These are phyloP conservation scores for Datnioides undecimradiatus DNA, from an alignment of 2,113 vertebrate genomes.

Conservation along the genomic window DNA sequence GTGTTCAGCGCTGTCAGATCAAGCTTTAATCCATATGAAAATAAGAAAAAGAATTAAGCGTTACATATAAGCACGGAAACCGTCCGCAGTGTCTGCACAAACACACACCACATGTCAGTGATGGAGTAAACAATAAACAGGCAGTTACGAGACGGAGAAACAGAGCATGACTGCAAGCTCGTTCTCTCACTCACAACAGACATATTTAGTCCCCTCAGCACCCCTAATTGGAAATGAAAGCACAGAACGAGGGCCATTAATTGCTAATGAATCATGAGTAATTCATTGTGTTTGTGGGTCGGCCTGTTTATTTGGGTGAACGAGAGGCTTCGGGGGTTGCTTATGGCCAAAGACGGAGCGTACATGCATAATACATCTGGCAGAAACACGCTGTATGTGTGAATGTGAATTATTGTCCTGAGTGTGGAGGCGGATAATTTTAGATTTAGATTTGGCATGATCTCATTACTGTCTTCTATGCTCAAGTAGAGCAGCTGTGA, in stretches of 20 bases:
- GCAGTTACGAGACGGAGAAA: conserved; percentile 66
- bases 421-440: conserved; percentile 67
- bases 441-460: conserved; percentile 64
- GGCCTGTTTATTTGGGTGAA: conserved; percentile 83
- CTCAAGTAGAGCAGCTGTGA: conserved; percentile 58
- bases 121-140: conserved; percentile 68
- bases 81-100: neutral
- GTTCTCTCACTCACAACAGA: conserved; percentile 75
- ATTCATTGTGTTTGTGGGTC: conserved; percentile 86
- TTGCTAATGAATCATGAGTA: conserved; percentile 88
- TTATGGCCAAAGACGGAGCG: conserved; percentile 76
- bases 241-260: conserved; percentile 83
- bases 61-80: conserved; percentile 21
- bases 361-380: conserved; percentile 82
- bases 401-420: conserved; percentile 69
- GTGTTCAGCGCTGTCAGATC: neutral
- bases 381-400: conserved; percentile 45
- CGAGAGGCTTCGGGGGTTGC: conserved; percentile 75
- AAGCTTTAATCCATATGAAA: conserved; percentile 13
- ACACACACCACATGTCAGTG: conserved; percentile 33
- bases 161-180: conserved; percentile 68
- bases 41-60: conserved; percentile 30
- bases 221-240: conserved; percentile 85
- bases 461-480: conserved; percentile 59
- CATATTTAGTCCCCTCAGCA: conserved; percentile 78